These are phyloP conservation scores for Cyprinella venusta DNA, from an alignment of 2,797 vertebrate genomes.

Conservation along the genomic window DNA sequence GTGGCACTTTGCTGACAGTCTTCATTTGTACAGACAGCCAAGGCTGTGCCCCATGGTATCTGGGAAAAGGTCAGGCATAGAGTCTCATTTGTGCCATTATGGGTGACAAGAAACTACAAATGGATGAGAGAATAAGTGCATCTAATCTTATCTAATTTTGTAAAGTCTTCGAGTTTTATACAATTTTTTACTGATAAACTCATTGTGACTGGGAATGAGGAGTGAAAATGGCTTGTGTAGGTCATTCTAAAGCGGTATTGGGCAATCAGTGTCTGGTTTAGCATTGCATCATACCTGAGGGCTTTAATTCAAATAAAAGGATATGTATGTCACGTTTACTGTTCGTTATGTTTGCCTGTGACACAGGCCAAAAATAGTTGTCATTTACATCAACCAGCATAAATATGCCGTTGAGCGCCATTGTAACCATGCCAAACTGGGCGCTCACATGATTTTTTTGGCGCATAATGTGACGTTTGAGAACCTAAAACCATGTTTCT, in stretches of 20 bases:
- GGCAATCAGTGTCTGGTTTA: not conserved
- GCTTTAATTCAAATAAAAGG: not conserved
- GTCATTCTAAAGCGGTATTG: not conserved
- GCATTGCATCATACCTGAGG: not conserved
- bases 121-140: slow-evolving; percentile 20
- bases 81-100: slow-evolving; percentile 19
- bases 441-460: too few relatives aligned
- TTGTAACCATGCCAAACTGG: too few relatives aligned
- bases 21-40: slow-evolving; percentile 34
- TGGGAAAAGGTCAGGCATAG: slow-evolving; percentile 12
- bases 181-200: slow-evolving; percentile 11
- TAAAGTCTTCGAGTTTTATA: slow-evolving; percentile 7
- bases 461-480: too few relatives aligned
- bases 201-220: slow-evolving; percentile 6
- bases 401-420: too few relatives aligned
- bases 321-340: not conserved
- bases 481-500: too few relatives aligned
- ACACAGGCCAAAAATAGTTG: too few relatives aligned
- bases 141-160: slow-evolving; percentile 35
- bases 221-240: slow-evolving; percentile 5
- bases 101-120: slow-evolving; percentile 38
- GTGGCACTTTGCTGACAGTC: slow-evolving; percentile 7
- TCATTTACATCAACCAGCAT: too few relatives aligned
- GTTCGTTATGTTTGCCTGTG: too few relatives aligned
- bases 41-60: not conserved